Evolutionary conservation across 2,797 vertebrate genomes (phyloP), one percentile per base, ranked within the genome.

Genomic region (Fistularia commersonii): DNA sequence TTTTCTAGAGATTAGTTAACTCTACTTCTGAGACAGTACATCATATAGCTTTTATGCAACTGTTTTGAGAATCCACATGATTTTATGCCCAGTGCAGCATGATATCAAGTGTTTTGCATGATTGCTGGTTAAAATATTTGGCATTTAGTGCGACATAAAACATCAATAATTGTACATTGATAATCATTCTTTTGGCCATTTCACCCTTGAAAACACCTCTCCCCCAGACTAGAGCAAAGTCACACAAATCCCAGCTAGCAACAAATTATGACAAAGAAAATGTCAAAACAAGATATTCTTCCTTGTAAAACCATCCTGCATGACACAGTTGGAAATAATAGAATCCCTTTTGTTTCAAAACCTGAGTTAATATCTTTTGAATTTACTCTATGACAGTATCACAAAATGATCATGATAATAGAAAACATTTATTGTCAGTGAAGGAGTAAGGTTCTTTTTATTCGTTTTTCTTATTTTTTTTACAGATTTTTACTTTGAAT

Each of bases 1-100:
- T 51, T 56, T 63, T 61, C 48, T 23, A 34, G 11, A 59, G 57
- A 80, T 62, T 69, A 64, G 45, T 12, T 33, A 40, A 34, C 42
- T 62, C 31, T 42, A 44, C 47, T 51, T 13, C 35, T 33, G 2
- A 37, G 36, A 49, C 48, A 7, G 14, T 11, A 33, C 46, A 53
- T 55, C 35, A 49, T 35, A 33, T 15, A 44, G 46, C 61, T 48
- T 46, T 32, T 54, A n/a, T 41, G 14, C 45, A 57, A 47, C 35
- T 35, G 33, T 23, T 48, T 66, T 33, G 42, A 42, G 38, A 8
- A 23, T 11, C 13, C 37, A 8, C 11, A 15, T 32, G 35, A 36
- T 36, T 23, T 23, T 23, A 23, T 23, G 23, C 23, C 23, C 23
- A 23, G 23, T 23, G 23, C 2, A 23, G 23, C 23, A 23, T 4